Percentiles rank a stretch among this genome's conserved stretches.
These are phyloP conservation scores for Platycheirus albimanus DNA, from an alignment of 2,888 invertebrate species.

Conservation along the genomic window DNA sequence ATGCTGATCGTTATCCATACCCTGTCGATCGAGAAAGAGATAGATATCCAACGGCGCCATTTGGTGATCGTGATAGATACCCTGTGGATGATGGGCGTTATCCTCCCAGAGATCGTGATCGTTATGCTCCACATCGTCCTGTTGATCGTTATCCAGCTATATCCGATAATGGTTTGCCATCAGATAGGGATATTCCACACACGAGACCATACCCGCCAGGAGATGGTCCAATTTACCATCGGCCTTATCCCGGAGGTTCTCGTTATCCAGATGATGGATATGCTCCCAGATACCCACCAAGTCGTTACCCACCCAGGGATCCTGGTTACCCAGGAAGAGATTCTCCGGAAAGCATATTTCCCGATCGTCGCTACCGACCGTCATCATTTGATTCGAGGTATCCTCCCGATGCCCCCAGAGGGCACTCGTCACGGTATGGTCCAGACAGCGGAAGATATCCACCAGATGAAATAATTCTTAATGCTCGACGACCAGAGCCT, in stretches of 20 bases:
- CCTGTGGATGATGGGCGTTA: conserved; percentile 75
- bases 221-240: conserved; percentile 78
- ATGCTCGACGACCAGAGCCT: conserved; percentile 81
- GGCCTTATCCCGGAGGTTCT: conserved; percentile 78
- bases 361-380: conserved; percentile 82
- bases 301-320: conserved; percentile 79
- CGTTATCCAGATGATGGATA: conserved; percentile 80
- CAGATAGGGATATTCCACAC: conserved; percentile 81
- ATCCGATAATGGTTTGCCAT: conserved; percentile 79
- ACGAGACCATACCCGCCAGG: conserved; percentile 79
- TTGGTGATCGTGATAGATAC: conserved; percentile 75
- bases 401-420: conserved; percentile 77
- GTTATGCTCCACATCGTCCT: conserved; percentile 78
- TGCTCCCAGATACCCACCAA: conserved; percentile 70
- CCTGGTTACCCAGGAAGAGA: conserved; percentile 80
- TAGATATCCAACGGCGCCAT: conserved; percentile 53
- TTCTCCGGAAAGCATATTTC: conserved; percentile 82
- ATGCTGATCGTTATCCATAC: conserved; percentile 76
- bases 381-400: conserved; percentile 82
- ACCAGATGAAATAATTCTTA: conserved; percentile 79
- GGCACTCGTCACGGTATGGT: conserved; percentile 72
- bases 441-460: conserved; percentile 77
- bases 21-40: conserved; percentile 73
- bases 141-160: conserved; percentile 78
- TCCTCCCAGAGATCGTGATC: conserved; percentile 75